Evolutionary conservation across 1,140 invertebrate species (phyloP).

Genomic region (Saccostrea echinata): DNA sequence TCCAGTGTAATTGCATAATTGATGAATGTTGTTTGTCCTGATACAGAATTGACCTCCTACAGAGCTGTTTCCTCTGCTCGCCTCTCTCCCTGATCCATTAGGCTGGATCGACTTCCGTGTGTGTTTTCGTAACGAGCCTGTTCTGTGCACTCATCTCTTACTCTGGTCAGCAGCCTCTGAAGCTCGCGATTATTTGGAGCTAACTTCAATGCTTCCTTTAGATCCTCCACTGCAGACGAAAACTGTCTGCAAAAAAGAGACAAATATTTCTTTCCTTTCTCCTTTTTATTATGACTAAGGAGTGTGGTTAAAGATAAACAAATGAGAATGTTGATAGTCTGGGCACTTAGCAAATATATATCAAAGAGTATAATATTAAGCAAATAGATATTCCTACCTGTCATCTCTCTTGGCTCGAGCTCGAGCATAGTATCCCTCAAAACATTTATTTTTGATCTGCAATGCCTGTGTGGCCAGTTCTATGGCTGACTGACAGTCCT

Average conservation of each 20-base stretch:
- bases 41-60: neutral
- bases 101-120: slow-evolving; percentile 44
- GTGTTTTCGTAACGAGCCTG: slow-evolving; percentile 71
- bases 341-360: neutral
- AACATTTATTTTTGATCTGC: slow-evolving; percentile 90
- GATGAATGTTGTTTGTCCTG: neutral
- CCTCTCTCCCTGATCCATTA: slow-evolving; percentile 40
- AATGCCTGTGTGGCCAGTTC: slow-evolving; percentile 93
- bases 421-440: slow-evolving; percentile 95
- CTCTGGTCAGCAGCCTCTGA: slow-evolving; percentile 84
- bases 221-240: slow-evolving; percentile 85
- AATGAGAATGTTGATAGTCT: no score
- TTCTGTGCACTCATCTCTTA: slow-evolving; percentile 84
- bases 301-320: no score
- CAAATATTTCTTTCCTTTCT: neutral
- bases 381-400: slow-evolving; percentile 76
- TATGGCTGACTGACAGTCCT: slow-evolving; percentile 85
- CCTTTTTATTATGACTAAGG: neutral
- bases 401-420: slow-evolving; percentile 91
- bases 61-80: slow-evolving; percentile 54
- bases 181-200: slow-evolving; percentile 86
- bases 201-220: slow-evolving; percentile 86
- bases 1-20: neutral
- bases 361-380: neutral
- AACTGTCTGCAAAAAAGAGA: slow-evolving; percentile 78